These are phyloP conservation scores for Metallyticus violacea DNA, from an alignment of 2,888 invertebrate genomes.

Conservation along the genomic window DNA sequence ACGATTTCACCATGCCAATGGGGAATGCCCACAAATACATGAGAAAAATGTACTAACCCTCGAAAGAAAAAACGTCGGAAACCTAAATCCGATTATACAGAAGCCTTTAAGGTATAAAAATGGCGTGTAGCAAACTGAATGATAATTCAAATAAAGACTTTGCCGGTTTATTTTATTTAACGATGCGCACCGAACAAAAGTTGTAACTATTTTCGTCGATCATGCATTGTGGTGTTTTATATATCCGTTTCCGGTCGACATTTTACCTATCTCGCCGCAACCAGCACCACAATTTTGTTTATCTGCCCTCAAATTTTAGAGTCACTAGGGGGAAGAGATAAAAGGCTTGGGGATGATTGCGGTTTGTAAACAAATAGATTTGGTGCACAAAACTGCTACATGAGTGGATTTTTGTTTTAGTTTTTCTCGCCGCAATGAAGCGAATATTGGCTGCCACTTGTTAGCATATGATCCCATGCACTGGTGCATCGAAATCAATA, in stretches of 20 bases:
- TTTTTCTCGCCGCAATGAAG: background rate
- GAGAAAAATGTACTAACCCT: no score
- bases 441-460: background rate
- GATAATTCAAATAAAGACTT: background rate
- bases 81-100: background rate
- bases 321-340: background rate
- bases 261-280: background rate
- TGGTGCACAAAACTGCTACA: background rate
- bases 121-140: no score
- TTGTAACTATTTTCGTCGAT: background rate
- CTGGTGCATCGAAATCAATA: background rate
- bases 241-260: background rate
- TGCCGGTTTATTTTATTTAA: background rate
- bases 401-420: background rate
- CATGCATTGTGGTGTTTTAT: background rate
- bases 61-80: background rate
- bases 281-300: background rate
- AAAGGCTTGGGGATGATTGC: background rate
- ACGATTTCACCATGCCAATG: no score
- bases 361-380: background rate
- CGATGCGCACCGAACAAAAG: background rate
- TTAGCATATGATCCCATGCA: background rate
- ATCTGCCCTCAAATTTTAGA: background rate
- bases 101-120: background rate
- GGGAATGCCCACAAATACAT: no score